Percentiles rank a stretch among this genome's conserved stretches.
Conservation (phyloP, 2,888 invertebrate genomes). For the Cephus pulcher region DNA sequence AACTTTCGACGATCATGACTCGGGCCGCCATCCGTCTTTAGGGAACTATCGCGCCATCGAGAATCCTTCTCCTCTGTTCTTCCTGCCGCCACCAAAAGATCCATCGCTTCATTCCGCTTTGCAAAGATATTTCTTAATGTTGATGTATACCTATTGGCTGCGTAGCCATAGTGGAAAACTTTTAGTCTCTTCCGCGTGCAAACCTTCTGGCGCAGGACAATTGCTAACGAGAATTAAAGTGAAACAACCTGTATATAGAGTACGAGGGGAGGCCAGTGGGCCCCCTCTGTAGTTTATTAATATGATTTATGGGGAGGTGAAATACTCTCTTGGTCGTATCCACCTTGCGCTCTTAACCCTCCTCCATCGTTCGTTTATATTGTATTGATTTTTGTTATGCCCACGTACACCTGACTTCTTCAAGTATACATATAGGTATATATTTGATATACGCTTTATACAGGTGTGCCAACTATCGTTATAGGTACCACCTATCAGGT, state of each 20-base stretch:
- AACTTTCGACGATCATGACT: constrained; percentile 52
- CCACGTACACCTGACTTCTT: constrained; percentile 25
- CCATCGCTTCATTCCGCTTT: constrained; percentile 55
- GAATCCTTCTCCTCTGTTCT: constrained; percentile 20
- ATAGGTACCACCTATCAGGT: not conserved
- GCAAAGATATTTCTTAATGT: not conserved
- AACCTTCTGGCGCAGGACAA: not conserved
- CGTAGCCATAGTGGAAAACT: not conserved
- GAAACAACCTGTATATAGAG: not conserved
- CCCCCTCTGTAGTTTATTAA: constrained; percentile 46
- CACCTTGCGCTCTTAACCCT: constrained; percentile 3
- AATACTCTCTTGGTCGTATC: constrained; percentile 18
- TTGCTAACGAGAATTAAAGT: not conserved
- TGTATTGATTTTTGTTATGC: constrained; percentile 47
- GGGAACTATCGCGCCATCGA: constrained; percentile 46
- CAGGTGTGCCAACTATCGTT: not conserved
- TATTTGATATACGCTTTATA: not conserved
- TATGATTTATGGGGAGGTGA: constrained; percentile 52
- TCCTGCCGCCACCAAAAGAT: constrained; percentile 39
- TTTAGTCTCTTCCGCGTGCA: not conserved
- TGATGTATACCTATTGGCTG: not conserved
- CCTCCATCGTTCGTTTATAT: constrained; percentile 16
- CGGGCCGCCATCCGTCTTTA: constrained; percentile 48
- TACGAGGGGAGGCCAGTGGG: not conserved
- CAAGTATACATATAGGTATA: not conserved